Evolutionary conservation across 2,888 invertebrate species (phyloP), one percentile per base, ranked within the genome.

Genomic region (Thymelicus lineola): DNA sequence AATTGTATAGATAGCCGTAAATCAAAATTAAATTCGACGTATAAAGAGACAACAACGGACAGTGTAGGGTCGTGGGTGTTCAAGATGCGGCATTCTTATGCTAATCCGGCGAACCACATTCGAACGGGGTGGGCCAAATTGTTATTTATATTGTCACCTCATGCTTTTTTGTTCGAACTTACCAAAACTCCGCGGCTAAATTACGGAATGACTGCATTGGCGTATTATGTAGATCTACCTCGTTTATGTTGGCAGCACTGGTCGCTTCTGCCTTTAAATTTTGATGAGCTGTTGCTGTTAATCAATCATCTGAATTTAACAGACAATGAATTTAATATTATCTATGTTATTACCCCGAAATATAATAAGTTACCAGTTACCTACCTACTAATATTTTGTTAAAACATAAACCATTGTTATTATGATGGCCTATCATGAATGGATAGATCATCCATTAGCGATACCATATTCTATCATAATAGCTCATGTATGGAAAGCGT

Each of bases 91-190:
- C 93, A 93, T 93, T 93, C 93, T 92, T 93, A 93, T 93, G 93
- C 88, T 93, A 93, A 93, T 93, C 91, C 88, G 77, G 82, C 87
- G 88, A 86, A 86, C 86, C 89, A 88, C 87, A 88, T 87, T 84
- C 88, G 83, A 88, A 87, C 91, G 89, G 91, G 93, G 93, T 93
- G 93, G 92, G 92, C 93, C 88, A 93, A 93, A 93, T 92, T 93
- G 93, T 93, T 93, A 93, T 93, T 93, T 93, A 93, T 93, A 90
- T 91, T 93, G 93, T 92, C 93, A 93, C 91, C 90, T 92, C 86
- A 82, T 82, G 83, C 82, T 88, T 91, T 90, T 91, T 91, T 91
- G 83, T 87, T 79, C 75, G 71, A 75, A 83, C 79, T 81, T 81
- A 87, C 87, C 83, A 83, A 86, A 88, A 80, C 76, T 79, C 71